Percentiles rank a stretch among this genome's conserved stretches.
Conservation (phyloP, 2,113 vertebrate genomes). For the Saiga tatarica region DNA sequence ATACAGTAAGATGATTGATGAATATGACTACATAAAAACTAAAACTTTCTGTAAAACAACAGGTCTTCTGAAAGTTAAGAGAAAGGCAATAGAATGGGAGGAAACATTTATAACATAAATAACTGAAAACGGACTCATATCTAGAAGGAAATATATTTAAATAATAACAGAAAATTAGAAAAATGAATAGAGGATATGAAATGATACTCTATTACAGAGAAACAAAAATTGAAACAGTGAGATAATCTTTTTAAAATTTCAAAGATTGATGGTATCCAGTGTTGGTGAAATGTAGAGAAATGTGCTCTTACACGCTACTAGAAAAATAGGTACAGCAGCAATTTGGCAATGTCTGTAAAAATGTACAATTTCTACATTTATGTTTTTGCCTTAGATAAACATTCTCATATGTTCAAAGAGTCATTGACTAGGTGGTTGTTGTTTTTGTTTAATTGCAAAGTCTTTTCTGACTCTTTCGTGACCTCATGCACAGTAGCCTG, state of each 20-base stretch:
- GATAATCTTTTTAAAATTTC: not conserved
- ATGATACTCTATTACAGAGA: not conserved
- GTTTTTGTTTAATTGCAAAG: not conserved
- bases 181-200: not conserved
- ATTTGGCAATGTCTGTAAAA: not conserved
- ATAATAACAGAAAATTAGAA: not conserved
- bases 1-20: not conserved
- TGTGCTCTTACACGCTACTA: not conserved
- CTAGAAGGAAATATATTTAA: not conserved
- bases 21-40: not conserved
- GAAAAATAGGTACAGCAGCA: not conserved
- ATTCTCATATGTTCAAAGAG: not conserved
- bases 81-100: not conserved
- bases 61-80: not conserved
- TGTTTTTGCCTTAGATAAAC: slow-evolving; percentile 29
- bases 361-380: not conserved
- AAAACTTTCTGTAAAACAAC: not conserved
- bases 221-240: not conserved
- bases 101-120: not conserved
- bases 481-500: not conserved
- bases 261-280: not conserved
- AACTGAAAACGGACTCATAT: not conserved
- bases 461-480: not conserved
- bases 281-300: not conserved
- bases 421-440: not conserved